A percentile compares a stretch with the other conserved stretches of the same genome.
These are phyloP conservation scores for Channa maculata DNA, from an alignment of 2,113 vertebrate species.

Conservation along the genomic window DNA sequence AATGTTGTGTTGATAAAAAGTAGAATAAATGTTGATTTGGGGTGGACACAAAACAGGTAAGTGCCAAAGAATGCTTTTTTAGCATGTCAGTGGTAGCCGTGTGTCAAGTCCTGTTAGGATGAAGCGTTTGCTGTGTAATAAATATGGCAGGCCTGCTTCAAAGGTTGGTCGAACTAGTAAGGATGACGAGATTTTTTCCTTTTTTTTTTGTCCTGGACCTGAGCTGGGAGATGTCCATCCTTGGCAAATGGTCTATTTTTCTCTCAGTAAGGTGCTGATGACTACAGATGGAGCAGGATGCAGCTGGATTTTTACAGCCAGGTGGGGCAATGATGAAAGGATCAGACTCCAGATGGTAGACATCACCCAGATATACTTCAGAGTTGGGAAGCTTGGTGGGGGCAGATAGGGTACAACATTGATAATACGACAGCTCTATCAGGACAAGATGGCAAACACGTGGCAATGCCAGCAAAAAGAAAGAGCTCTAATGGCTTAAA, in stretches of 20 bases:
- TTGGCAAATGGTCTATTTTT: slow-evolving; percentile 25
- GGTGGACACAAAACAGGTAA: neutral
- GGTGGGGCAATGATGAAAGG: slow-evolving; percentile 63
- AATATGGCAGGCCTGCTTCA: neutral
- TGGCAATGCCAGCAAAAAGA: neutral
- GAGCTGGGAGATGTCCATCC: slow-evolving; percentile 16
- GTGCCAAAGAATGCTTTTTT: neutral
- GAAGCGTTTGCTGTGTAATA: neutral
- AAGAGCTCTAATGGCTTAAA: neutral
- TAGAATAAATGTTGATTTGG: too few relatives aligned
- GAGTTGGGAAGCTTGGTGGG: slow-evolving; percentile 38
- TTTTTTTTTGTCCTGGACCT: slow-evolving; percentile 9
- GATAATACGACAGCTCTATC: slow-evolving; percentile 48
- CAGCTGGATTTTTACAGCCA: slow-evolving; percentile 55
- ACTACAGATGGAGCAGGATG: slow-evolving; percentile 42
- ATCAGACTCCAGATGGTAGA: slow-evolving; percentile 71
- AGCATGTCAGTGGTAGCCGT: too few relatives aligned
- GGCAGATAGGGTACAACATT: slow-evolving; percentile 40
- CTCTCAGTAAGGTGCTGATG: slow-evolving; percentile 25
- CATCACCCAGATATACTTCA: slow-evolving; percentile 58
- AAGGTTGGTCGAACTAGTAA: neutral
- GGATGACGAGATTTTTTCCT: neutral
- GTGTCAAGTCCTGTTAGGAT: neutral
- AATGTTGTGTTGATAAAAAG: neutral
- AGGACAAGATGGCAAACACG: slow-evolving; percentile 15